phyloP scores from a whole-genome alignment of 2,888 invertebrate genomes.

The Trileptium ribeirensis region DNA sequence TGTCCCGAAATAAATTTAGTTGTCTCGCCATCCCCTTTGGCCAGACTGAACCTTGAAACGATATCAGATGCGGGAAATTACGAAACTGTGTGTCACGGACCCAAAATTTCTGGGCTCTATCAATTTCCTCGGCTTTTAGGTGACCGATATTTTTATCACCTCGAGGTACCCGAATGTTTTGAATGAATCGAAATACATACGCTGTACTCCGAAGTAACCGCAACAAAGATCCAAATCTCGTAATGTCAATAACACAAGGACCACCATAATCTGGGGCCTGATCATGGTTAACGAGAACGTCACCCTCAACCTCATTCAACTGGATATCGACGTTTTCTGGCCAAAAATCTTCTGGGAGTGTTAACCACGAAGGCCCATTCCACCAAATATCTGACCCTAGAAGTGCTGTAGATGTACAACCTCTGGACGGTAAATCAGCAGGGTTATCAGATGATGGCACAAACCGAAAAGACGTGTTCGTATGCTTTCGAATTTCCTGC shows the following conservation, averaged over 20 bases:
- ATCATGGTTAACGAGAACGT: neutral
- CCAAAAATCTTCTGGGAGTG: neutral
- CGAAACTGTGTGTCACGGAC: neutral
- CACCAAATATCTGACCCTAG: neutral
- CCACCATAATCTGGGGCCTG: neutral
- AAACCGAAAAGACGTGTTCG: conserved; percentile 5
- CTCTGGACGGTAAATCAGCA: conserved; percentile 13
- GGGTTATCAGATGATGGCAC: conserved; percentile 16
- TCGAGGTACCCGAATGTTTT: neutral
- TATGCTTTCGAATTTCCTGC: neutral
- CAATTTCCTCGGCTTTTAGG: neutral
- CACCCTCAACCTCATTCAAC: neutral
- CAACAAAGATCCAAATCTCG: neutral
- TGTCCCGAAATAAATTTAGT: neutral
- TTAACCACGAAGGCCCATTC: neutral
- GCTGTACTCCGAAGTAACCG: conserved; percentile 4
- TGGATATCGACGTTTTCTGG: neutral
- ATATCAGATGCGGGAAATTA: neutral
- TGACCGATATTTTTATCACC: neutral
- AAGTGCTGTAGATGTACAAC: neutral
- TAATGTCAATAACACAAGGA: neutral
- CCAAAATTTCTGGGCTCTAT: conserved; percentile 8
- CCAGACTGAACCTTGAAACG: neutral
- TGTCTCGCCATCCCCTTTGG: neutral
- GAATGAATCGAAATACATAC: neutral